Conservation (phyloP, 1,140 invertebrate species). For the Macrobrachium nipponense region DNA sequence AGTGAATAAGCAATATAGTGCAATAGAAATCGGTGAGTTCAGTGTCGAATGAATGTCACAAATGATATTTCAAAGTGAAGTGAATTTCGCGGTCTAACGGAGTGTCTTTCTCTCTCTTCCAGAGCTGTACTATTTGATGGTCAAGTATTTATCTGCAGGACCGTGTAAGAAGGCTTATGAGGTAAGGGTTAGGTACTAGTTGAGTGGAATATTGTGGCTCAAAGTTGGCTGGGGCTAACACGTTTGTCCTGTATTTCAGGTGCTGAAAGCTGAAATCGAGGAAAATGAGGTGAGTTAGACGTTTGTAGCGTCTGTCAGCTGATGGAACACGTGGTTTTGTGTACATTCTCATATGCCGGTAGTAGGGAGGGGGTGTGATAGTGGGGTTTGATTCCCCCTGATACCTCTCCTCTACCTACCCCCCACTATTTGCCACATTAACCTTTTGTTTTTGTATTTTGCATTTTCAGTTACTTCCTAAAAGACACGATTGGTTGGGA, state of each 20-base stretch:
- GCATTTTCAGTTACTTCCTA: conserved; percentile 87
- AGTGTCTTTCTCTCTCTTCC: conserved; percentile 69
- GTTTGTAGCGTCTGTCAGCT: conserved; percentile 53
- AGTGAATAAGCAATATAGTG: conserved; percentile 41
- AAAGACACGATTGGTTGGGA: conserved; percentile 91
- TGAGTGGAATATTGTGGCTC: conserved; percentile 37
- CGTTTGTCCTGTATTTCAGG: conserved; percentile 73
- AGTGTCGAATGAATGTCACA: conserved; percentile 37
- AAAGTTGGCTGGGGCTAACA: conserved; percentile 50
- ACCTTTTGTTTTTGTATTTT: conserved; percentile 67
- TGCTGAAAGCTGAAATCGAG: conserved; percentile 80
- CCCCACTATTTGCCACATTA: conserved; percentile 44
- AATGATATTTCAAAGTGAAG: conserved; percentile 60
- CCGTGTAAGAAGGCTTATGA: conserved; percentile 84
- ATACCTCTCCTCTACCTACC: background rate
- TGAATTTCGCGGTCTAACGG: conserved; percentile 66
- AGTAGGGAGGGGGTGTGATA: conserved; percentile 16
- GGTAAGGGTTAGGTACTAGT: conserved; percentile 74
- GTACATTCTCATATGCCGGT: conserved; percentile 50
- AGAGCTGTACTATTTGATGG: conserved; percentile 96
- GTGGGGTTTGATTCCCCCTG: background rate
- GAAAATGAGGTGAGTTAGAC: conserved; percentile 78
- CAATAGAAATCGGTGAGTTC: conserved; percentile 57
- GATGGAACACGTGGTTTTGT: conserved; percentile 55
- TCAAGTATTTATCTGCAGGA: conserved; percentile 87